Conservation (phyloP, 2,113 vertebrate species). For the Girardinichthys multiradiatus region DNA sequence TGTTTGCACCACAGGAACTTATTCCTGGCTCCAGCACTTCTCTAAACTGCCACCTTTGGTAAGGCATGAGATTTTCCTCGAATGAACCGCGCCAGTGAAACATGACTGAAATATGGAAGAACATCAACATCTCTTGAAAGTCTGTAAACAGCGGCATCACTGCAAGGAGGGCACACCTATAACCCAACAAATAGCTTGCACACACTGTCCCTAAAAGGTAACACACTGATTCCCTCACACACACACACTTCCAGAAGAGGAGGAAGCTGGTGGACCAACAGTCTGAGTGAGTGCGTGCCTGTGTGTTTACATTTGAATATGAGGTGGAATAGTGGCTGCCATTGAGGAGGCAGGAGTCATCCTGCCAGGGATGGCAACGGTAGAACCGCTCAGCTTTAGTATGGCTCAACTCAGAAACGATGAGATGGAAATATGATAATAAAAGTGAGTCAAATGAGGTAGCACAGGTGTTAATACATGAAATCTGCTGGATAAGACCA, state of each 20-base stretch:
- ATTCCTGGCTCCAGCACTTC: constrained; percentile 48
- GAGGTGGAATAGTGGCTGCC: constrained; percentile 74
- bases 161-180: constrained; percentile 48
- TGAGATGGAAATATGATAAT: constrained; percentile 1
- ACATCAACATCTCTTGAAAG: background rate
- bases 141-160: constrained; percentile 27
- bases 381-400: constrained; percentile 23
- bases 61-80: constrained; percentile 38
- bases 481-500: background rate
- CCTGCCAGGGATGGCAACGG: constrained; percentile 40
- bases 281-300: constrained; percentile 54
- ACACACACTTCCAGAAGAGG: constrained; percentile 41
- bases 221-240: constrained; percentile 2
- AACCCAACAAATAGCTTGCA: constrained; percentile 45
- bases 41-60: constrained; percentile 59
- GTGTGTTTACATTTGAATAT: constrained; percentile 81
- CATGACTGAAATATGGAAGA: constrained; percentile 8
- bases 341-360: constrained; percentile 63
- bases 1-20: constrained; percentile 53
- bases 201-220: constrained; percentile 42
- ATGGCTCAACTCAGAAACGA: constrained; percentile 31
- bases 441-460: constrained; percentile 13
- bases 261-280: constrained; percentile 66
- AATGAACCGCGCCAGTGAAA: background rate
- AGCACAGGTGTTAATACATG: constrained; percentile 10